Evolutionary conservation across 2,797 vertebrate genomes (phyloP), one percentile per base, ranked within the genome.

Genomic region (Pangasius krempfi): DNA sequence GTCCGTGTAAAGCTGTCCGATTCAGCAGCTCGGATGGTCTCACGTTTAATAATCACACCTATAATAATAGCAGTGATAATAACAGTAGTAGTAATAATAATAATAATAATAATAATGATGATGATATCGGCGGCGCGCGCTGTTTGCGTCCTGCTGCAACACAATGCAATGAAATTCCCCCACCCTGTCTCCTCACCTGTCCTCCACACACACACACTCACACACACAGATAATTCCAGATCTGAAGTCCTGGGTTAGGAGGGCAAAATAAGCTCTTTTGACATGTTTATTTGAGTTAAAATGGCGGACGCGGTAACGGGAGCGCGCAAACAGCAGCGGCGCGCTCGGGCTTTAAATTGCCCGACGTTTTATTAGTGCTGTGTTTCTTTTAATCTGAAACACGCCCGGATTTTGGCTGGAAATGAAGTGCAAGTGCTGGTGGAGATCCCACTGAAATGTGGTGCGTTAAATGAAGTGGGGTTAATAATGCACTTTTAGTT

Each of bases 221-320:
- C n/a, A 12, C 47, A 54, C 50, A 37, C 3, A 18, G n/a, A 4
- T 20, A 30, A 5, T 8, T 54, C 73, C 72, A 44, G 73, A 14
- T 76, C 44, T 2, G 12, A 4, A 27, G 76, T 81, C 79, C 79
- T 5, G n/a, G 18, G 30, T 37, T 33, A 58, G n/a, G 25, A 93
- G 92, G 91, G 94, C 94, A 95, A 95, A 94, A 95, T 94, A 95
- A 18, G 68, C 68, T 16, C 64, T 47, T 83, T 54, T 52, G 64
- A 86, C 87, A 87, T 91, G 70, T 83, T 91, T 96, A 94, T 94
- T 95, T 91, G 92, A 95, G 94, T 95, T 95, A 97, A 97, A 96
- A 97, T 97, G 96, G 96, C 96, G 95, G 94, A 93, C 91, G 89
- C 92, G 81, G 76, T 90, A 81, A 88, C 95, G 94, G 79, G 95